These are phyloP conservation scores for Drosophila rufa DNA, from an alignment of 1,140 invertebrate species.

Conservation along the genomic window DNA sequence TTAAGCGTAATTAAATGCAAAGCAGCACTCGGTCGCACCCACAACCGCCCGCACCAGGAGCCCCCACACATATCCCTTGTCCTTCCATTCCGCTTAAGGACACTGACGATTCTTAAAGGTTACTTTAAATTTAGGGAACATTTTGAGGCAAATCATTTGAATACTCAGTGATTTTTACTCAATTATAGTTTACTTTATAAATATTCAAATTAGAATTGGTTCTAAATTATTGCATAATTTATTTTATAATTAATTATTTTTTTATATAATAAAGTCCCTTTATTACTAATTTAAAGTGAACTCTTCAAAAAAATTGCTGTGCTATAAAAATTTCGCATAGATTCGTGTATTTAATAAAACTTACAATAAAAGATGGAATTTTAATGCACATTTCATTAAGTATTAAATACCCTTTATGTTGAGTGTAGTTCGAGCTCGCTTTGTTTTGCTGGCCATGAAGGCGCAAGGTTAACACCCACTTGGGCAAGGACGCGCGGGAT, in stretches of 20 bases:
- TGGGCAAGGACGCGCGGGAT: constrained; percentile 45
- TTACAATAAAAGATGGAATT: too few relatives aligned
- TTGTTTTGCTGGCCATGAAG: constrained; percentile 43
- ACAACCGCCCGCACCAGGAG: not conserved
- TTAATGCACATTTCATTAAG: too few relatives aligned
- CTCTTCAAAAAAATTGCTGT: too few relatives aligned
- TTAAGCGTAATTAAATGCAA: constrained; percentile 84
- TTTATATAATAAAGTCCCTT: too few relatives aligned
- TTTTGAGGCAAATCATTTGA: not conserved
- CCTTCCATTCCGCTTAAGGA: not conserved
- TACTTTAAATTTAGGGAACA: too few relatives aligned
- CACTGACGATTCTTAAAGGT: constrained; percentile 15
- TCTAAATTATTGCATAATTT: too few relatives aligned
- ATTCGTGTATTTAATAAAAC: too few relatives aligned
- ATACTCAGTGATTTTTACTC: not conserved
- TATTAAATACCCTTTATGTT: too few relatives aligned
- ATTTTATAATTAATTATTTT: too few relatives aligned
- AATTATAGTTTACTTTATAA: not conserved
- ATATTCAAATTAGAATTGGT: too few relatives aligned
- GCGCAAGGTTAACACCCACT: constrained; percentile 44
- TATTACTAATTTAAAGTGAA: too few relatives aligned
- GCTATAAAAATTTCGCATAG: too few relatives aligned
- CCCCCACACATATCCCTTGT: not conserved
- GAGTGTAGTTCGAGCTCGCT: constrained; percentile 16
- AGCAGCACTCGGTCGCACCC: constrained; percentile 61